Evolutionary conservation across 2,797 vertebrate genomes (phyloP).

Genomic region (Tamandua tetradactyla): DNA sequence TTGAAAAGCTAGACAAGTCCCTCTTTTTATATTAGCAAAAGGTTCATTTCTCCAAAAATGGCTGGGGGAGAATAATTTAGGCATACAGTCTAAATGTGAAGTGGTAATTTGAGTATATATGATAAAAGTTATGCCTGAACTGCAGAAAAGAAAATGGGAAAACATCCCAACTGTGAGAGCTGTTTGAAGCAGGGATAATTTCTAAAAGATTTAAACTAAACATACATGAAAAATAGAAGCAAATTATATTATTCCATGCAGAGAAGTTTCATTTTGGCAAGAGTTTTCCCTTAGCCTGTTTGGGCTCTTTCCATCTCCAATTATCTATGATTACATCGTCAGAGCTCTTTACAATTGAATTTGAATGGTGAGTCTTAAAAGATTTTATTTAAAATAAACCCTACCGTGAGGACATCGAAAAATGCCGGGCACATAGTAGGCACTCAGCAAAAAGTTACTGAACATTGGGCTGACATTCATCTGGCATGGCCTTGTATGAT

Average conservation of each 20-base stretch:
- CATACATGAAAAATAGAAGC: background rate
- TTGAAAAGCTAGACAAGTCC: background rate
- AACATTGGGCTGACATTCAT: background rate
- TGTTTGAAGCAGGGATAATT: background rate
- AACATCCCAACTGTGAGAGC: background rate
- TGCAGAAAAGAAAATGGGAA: conserved; percentile 14
- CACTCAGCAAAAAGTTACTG: background rate
- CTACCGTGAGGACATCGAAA: background rate
- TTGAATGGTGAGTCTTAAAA: conserved; percentile 23
- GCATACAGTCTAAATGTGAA: background rate
- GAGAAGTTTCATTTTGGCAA: conserved; percentile 35
- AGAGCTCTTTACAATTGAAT: conserved; percentile 34
- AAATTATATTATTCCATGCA: background rate
- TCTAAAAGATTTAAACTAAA: conserved; percentile 48
- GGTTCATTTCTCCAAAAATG: background rate
- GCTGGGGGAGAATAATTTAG: background rate
- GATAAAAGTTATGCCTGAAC: background rate
- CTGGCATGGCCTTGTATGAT: background rate
- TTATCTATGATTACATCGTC: conserved; percentile 23
- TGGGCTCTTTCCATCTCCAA: background rate
- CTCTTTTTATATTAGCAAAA: conserved; percentile 2
- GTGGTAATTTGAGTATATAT: background rate
- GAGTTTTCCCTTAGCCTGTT: background rate
- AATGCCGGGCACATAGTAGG: background rate
- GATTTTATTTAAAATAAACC: conserved; percentile 58